Conservation (phyloP, 2,113 vertebrate genomes). For the Hipposideros armiger region DNA sequence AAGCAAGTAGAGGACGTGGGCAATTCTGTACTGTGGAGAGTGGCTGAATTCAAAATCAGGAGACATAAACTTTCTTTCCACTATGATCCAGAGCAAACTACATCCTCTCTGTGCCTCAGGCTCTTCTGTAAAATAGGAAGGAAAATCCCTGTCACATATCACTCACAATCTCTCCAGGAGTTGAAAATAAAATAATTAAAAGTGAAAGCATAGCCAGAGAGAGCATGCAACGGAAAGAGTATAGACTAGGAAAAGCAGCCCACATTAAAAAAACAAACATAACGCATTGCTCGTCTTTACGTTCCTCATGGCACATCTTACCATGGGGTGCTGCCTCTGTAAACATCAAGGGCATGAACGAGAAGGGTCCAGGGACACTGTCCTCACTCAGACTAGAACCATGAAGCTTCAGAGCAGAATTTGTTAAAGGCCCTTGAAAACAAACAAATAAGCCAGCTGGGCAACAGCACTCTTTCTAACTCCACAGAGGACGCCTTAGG, state of each 20-base stretch:
- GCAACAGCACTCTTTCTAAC: not conserved
- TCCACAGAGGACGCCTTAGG: not conserved
- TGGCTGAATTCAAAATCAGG: not conserved
- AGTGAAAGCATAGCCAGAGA: not conserved
- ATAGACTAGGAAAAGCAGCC: not conserved
- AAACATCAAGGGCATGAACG: not conserved
- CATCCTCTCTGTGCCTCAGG: not conserved
- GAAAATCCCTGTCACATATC: not conserved
- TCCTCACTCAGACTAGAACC: not conserved
- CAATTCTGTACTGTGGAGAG: not conserved
- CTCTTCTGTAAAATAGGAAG: constrained; percentile 23
- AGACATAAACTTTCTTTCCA: not conserved
- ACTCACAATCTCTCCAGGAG: not conserved
- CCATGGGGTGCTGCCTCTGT: not conserved
- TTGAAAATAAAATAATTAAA: constrained; percentile 1
- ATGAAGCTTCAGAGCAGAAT: not conserved
- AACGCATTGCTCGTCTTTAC: not conserved
- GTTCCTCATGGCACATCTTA: not conserved
- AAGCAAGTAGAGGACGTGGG: not conserved
- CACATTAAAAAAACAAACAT: not conserved
- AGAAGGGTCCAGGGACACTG: not conserved
- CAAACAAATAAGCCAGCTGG: not conserved
- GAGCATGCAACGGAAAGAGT: not conserved
- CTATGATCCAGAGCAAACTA: not conserved
- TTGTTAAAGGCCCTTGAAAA: constrained; percentile 18